These are phyloP conservation scores for Pseudochromis fuscus DNA, from an alignment of 2,797 vertebrate species.

Conservation along the genomic window DNA sequence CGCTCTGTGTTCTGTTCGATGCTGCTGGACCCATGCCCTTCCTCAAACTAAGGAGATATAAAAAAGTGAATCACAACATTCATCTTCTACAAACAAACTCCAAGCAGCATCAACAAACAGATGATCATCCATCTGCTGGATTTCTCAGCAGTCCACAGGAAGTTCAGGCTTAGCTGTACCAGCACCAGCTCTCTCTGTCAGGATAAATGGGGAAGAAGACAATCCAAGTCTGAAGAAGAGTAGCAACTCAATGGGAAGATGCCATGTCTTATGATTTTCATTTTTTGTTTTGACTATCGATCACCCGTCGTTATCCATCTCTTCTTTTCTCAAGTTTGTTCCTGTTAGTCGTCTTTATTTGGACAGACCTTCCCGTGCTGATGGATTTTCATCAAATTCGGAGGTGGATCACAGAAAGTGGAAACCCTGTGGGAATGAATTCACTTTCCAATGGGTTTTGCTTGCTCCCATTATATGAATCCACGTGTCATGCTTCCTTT, in stretches of 20 bases:
- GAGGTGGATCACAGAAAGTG: constrained; percentile 73
- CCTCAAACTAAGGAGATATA: constrained; percentile 69
- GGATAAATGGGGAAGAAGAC: constrained; percentile 80
- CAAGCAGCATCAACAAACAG: constrained; percentile 78
- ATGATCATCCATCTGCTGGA: constrained; percentile 79
- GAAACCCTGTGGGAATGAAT: constrained; percentile 63
- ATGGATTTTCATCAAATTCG: constrained; percentile 76
- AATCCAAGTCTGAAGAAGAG: constrained; percentile 82
- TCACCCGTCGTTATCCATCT: constrained; percentile 78
- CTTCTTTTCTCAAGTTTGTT: constrained; percentile 76
- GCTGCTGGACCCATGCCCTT: constrained; percentile 84
- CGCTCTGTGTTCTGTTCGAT: constrained; percentile 83
- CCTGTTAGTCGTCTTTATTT: constrained; percentile 76
- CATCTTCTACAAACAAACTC: constrained; percentile 77
- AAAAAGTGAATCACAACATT: constrained; percentile 70
- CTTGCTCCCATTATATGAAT: constrained; percentile 73
- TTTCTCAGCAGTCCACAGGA: constrained; percentile 76
- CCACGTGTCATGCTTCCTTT: constrained; percentile 66
- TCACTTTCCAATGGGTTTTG: constrained; percentile 68
- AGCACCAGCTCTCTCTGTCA: constrained; percentile 71
- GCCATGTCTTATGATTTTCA: constrained; percentile 83
- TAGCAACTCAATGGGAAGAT: constrained; percentile 84
- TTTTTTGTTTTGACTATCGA: constrained; percentile 74
- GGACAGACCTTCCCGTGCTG: constrained; percentile 71
- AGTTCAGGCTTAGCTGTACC: constrained; percentile 79